Percentiles rank a stretch among this genome's conserved stretches.
Conservation (phyloP, 2,797 vertebrate species). For the Muscicapa striata region DNA sequence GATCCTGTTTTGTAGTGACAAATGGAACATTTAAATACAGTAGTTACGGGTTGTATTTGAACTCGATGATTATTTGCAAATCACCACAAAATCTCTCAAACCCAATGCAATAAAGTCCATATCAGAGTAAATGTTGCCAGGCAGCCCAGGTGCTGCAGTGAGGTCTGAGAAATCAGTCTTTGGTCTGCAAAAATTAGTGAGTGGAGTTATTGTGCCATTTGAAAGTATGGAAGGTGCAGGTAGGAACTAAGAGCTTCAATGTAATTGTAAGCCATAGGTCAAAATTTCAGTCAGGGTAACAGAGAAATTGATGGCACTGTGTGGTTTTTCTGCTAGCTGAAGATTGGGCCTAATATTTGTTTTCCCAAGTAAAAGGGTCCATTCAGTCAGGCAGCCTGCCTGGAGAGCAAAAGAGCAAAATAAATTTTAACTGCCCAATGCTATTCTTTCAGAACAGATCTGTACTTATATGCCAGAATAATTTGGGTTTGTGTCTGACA, state of each 20-base stretch:
- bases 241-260: background rate
- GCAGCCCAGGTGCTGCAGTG: background rate
- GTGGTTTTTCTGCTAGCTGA: background rate
- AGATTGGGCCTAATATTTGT: background rate
- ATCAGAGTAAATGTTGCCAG: background rate
- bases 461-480: slow-evolving; percentile 35
- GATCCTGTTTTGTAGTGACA: background rate
- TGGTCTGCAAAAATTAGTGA: background rate
- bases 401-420: background rate
- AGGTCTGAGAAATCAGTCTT: background rate
- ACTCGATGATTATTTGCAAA: background rate
- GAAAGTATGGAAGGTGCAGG: background rate
- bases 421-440: slow-evolving; percentile 39
- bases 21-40: background rate
- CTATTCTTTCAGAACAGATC: slow-evolving; percentile 30
- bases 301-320: background rate
- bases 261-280: background rate
- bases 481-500: slow-evolving; percentile 43
- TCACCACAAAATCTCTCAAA: background rate
- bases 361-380: slow-evolving; percentile 9
- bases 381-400: slow-evolving; percentile 22
- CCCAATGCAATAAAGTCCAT: background rate
- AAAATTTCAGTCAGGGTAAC: background rate
- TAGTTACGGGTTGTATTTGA: background rate
- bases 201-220: background rate